These are phyloP conservation scores for Typhlomys cinereus DNA, from an alignment of 2,113 vertebrate species.

Conservation along the genomic window DNA sequence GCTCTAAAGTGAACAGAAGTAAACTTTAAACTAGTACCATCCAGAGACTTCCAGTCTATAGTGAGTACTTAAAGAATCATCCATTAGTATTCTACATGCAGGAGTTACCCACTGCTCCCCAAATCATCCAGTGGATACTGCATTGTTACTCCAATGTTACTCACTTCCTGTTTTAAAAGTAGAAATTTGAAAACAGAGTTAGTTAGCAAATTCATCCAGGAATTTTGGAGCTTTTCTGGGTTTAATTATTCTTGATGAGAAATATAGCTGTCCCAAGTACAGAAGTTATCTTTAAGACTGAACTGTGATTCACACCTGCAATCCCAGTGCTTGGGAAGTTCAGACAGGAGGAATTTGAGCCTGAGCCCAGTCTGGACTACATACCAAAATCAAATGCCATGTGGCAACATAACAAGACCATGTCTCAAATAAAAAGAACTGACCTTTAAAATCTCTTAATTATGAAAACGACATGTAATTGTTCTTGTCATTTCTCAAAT, in stretches of 20 bases:
- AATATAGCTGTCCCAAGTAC: not conserved
- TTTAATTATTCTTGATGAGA: slow-evolving; percentile 23
- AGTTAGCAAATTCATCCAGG: not conserved
- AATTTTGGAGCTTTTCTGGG: not conserved
- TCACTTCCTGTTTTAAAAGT: not conserved
- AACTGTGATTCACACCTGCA: not conserved
- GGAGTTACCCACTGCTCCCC: not conserved
- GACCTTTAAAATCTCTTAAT: not conserved
- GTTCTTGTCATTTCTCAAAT: slow-evolving; percentile 22
- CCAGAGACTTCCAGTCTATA: not conserved
- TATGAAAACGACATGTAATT: slow-evolving; percentile 48
- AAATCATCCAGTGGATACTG: not conserved
- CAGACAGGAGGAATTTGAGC: not conserved
- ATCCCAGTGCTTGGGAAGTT: too few relatives aligned
- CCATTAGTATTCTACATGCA: not conserved
- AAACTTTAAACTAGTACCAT: not conserved
- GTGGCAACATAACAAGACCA: not conserved
- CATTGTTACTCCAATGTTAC: not conserved
- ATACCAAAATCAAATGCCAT: not conserved
- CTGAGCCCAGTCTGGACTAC: not conserved
- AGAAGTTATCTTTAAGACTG: not conserved
- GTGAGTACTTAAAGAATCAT: not conserved
- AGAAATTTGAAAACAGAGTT: not conserved
- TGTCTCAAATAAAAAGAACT: not conserved
- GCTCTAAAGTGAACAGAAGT: not conserved